A percentile compares a stretch with the other conserved stretches of the same genome.
phyloP scores from a whole-genome alignment of 2,113 vertebrate species.

The Rana temporaria region DNA sequence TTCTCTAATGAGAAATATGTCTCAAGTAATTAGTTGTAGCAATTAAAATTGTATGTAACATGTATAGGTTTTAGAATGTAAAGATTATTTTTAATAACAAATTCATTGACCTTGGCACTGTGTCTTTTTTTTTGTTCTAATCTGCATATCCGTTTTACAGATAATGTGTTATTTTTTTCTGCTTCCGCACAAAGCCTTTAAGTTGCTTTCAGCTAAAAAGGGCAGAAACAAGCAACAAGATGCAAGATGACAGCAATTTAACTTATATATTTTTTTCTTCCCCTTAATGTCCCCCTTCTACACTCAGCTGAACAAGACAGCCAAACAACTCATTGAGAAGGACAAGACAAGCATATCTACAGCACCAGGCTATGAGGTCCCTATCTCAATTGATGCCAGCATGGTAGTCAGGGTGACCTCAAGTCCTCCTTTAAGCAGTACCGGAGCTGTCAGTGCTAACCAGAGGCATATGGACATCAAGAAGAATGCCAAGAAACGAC shows the following conservation, averaged over 20 bases:
- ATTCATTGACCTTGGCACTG: neutral
- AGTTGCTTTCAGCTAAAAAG: constrained; percentile 9
- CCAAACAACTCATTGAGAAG: constrained; percentile 96
- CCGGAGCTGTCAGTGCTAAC: constrained; percentile 71
- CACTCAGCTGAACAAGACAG: constrained; percentile 90
- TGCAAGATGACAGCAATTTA: constrained; percentile 28
- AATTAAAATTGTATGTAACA: no score
- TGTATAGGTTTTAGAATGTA: no score
- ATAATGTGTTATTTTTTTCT: neutral
- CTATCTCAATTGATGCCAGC: constrained; percentile 70
- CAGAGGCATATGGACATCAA: constrained; percentile 87
- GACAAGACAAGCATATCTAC: constrained; percentile 81
- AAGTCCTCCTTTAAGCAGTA: constrained; percentile 72
- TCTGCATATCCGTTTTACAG: neutral
- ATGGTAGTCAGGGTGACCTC: constrained; percentile 60
- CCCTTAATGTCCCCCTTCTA: constrained; percentile 47
- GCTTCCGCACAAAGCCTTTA: neutral
- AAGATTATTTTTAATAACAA: no score
- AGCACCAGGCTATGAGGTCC: constrained; percentile 74
- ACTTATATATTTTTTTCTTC: constrained; percentile 25
- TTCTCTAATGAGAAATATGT: no score
- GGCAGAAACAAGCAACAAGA: constrained; percentile 11
- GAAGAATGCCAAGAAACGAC: constrained; percentile 97
- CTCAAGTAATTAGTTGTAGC: no score
- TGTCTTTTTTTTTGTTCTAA: neutral